Base-by-base conservation (phyloP, 2,888 invertebrate genomes). In the Holacanthella duospinosa region DNA sequence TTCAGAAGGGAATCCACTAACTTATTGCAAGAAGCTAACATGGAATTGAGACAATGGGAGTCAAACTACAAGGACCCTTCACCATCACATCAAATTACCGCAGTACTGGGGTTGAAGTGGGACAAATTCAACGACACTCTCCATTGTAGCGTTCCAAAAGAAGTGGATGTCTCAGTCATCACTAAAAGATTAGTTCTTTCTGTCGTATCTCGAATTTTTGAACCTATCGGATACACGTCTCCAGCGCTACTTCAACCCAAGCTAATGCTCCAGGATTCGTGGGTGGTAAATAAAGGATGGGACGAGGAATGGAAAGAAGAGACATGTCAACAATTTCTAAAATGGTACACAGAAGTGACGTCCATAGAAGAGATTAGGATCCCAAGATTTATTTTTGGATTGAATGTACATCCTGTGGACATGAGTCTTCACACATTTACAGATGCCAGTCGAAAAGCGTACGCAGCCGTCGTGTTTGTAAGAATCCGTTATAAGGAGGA, bases 151-250 rank as follows among this genome's bases (percentile, higher is more conserved):
- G 3, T 26, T 6, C 26, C 6, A 25, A 24, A 24, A 9, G 55
- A 55, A 25, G 4, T 16, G 26, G 3, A 4, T 4, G 9, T 6
- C 6, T 6, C 19, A 6, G n/a, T 12, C 6, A 6, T 60, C 3
- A 64, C 67, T 16, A 69, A 67, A 48, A 55, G 66, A 54, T 19
- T 25, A 29, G 59, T 67, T 55, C 61, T 69, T 25, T 61, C 60
- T 2, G 6, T 43, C 12, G 60, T 57, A 1, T 43, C 59, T 19
- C 61, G 59, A 25, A 28, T 66, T 24, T 68, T 59, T 62, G 65
- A 69, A n/a, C 64, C 64, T 6, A 2, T 64, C 2, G 66, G 62
- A 3, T 64, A 59, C 54, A 27, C 48, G 3, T 24, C 43, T 21
- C 64, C 62, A 29, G 57, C 36, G 6, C 29, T 29, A 1, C 55